Evolutionary conservation across 2,888 invertebrate genomes (phyloP).

Genomic region (Periphyllus acericola): DNA sequence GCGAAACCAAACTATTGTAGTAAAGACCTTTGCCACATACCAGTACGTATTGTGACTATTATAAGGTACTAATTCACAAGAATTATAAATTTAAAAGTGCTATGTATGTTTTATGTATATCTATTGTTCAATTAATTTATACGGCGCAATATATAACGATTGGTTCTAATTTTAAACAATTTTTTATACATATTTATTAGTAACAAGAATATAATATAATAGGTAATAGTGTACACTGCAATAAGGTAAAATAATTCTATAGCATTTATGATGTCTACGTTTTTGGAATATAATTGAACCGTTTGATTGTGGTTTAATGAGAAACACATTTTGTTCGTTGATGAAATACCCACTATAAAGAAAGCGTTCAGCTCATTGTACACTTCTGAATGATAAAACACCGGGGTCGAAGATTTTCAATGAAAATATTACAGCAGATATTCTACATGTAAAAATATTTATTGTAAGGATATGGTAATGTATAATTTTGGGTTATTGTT

Average conservation of each 20-base stretch:
- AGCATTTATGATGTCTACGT: background rate
- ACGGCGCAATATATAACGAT: background rate
- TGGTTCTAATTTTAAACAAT: background rate
- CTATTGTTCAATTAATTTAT: background rate
- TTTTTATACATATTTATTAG: background rate
- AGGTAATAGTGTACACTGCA: background rate
- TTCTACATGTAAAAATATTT: background rate
- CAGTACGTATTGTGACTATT: background rate
- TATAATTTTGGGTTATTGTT: too few relatives aligned
- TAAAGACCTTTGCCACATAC: background rate
- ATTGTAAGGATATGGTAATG: background rate
- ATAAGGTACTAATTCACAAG: background rate
- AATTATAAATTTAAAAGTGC: background rate
- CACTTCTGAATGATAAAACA: background rate
- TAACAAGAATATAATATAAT: background rate
- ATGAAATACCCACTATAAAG: background rate
- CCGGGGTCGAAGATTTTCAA: background rate
- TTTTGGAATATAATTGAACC: background rate
- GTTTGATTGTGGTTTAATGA: background rate
- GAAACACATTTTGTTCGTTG: background rate
- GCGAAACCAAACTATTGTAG: background rate
- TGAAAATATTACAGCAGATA: background rate
- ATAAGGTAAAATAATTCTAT: background rate
- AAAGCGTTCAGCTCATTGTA: background rate
- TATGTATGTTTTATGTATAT: conserved; percentile 1